Evolutionary conservation across 2,113 vertebrate genomes (phyloP), one percentile per base, ranked within the genome.

Genomic region (Hippopotamus amphibius): DNA sequence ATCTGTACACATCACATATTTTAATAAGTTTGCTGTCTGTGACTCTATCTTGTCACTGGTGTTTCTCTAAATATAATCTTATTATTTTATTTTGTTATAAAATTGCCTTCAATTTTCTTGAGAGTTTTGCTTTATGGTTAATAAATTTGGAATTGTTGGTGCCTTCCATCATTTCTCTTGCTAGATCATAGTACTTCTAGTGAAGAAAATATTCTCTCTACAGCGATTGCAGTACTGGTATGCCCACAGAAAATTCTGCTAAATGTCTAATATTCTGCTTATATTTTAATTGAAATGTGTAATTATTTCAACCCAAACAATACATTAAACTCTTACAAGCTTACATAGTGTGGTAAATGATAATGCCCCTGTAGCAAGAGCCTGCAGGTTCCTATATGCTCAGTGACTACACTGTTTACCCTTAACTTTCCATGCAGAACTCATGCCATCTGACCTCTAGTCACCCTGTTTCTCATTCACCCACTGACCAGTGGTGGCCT

Each of bases 331-430:
- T 90, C 30, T 22, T 5, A 9, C 11, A 69, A 90, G 50, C 19
- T 8, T 30, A 4, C 6, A 2, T 3, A 19, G 2, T 10, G 72
- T 8, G 12, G 2, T 37, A 24, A 1, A 37, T 37, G 37, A 37
- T 37, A 37, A 37, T 37, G 37, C 37, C 15, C 9, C 9, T 26
- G 5, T 30, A 8, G 26, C 7, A 22, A 13, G 48, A 53, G 83
- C n/a, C 37, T 9, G 19, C 28, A 19, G 59, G 9, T 2, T 8
- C 6, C 19, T 12, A 6, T 15, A 2, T 2, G 13, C 3, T 26
- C 13, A 7, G 7, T 79, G 19, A 21, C 0, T 28, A 61, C 28
- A 11, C 33, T 16, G 10, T 9, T 57, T 24, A 19, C 19, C 22
- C 24, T 74, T n/a, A 9, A 5, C 28, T 63, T 74, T 11, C 41